Evolutionary conservation across 2,888 invertebrate genomes (phyloP).

Genomic region (Salticus scenicus): DNA sequence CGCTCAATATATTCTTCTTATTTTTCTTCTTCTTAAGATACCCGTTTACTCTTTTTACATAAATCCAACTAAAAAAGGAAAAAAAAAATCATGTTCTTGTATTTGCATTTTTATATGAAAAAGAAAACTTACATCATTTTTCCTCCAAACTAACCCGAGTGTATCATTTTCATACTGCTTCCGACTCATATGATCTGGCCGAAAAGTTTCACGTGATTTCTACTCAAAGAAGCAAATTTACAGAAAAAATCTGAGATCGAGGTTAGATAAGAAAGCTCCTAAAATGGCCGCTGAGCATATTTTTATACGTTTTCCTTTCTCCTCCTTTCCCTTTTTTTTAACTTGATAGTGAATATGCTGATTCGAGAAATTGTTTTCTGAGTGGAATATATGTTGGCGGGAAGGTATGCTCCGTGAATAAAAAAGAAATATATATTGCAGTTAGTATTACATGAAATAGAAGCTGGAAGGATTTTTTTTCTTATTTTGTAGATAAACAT

Average conservation of each 20-base stretch:
- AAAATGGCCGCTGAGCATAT: slow-evolving; percentile 42
- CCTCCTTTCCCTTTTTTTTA: not conserved
- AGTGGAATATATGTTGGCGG: slow-evolving; percentile 18
- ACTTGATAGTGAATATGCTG: slow-evolving; percentile 43
- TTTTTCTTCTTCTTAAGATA: no score
- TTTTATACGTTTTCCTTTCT: not conserved
- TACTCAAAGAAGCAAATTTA: slow-evolving; percentile 32
- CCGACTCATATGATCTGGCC: slow-evolving; percentile 53
- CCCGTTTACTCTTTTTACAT: no score
- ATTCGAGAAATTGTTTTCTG: slow-evolving; percentile 49
- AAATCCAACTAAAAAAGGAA: no score
- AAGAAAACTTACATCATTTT: slow-evolving; percentile 28
- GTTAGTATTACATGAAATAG: no score
- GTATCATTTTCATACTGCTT: slow-evolving; percentile 43
- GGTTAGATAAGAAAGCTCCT: slow-evolving; percentile 37
- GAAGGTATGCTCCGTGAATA: not conserved
- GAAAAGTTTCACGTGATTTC: slow-evolving; percentile 51
- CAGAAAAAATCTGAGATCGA: slow-evolving; percentile 33
- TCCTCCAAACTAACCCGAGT: not conserved
- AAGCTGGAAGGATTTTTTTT: no score
- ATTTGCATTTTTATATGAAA: no score
- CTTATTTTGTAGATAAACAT: not conserved
- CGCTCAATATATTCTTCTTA: no score
- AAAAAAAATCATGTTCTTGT: no score
- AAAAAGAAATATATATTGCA: not conserved